Base-by-base conservation (phyloP, 1,140 invertebrate species). In the Cataglyphis hispanica region DNA sequence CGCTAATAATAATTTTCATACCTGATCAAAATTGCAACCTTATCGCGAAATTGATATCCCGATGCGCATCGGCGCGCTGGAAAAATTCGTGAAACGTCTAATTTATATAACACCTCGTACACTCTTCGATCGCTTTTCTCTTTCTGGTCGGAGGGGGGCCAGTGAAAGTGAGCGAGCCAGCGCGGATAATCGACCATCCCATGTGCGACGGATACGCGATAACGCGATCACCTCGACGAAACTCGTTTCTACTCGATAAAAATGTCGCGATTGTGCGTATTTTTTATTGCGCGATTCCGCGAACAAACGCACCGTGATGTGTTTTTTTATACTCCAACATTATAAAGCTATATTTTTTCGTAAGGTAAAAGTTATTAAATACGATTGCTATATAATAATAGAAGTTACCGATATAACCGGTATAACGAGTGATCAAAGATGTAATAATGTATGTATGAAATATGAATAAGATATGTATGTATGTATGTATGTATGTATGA, bases 161-260 rank as follows among this genome's bases (percentile, higher is more conserved):
- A 92, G 92, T 94, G 92, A 94, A 93, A 94, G 92, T 93, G 90
- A 87, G 80, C 87, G 87, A 89, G 76, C 86, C 53, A 75, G 87
- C 64, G 87, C 75, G 75, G 77, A 88, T 87, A 88, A 63, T 66
- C 84, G 46, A 27, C 63, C 81, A 40, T 61, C 50, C 63, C n/a
- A 19, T 50, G 75, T 83, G 61, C 56, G 81, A 85, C 75, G 80
- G 69, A 87, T 85, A 89, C 81, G 86, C 87, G 76, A 90, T 90
- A 90, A 90, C 83, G 50, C 88, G 64, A 87, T 85, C 70, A 56
- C 64, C 74, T 46, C 70, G 31, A 86, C 67, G 31, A 85, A 86
- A 90, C 85, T 84, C 83, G 88, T 87, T 86, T 86, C 70, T 31
- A 67, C 50, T n/a, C 74, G 40, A 46, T 85, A 19, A 25, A 74